These are phyloP conservation scores for Tipula vernalis DNA, from an alignment of 2,888 invertebrate genomes.

Conservation along the genomic window DNA sequence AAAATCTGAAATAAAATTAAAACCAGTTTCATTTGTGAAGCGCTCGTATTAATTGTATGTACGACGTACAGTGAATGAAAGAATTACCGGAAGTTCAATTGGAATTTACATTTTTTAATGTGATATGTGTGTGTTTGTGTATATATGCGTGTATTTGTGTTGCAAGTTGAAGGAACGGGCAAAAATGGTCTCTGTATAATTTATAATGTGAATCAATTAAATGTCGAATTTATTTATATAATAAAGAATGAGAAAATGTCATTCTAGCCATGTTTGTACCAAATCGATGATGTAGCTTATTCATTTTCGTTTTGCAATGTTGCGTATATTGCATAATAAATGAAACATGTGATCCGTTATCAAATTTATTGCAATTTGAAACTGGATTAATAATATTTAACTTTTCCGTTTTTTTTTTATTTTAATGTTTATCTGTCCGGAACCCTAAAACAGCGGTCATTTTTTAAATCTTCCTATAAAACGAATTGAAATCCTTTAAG, in stretches of 20 bases:
- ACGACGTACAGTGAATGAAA: neutral
- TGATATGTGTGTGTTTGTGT: neutral
- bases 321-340: neutral
- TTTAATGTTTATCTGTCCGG: neutral
- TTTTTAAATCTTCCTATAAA: too few species aligned
- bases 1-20: neutral
- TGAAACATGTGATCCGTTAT: neutral
- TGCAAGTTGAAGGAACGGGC: neutral
- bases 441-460: too few species aligned
- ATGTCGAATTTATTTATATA: neutral
- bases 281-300: neutral
- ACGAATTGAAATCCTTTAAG: too few species aligned
- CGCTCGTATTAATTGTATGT: neutral
- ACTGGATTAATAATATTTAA: neutral
- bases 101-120: neutral
- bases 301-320: neutral
- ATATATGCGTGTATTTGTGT: neutral
- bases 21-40: neutral
- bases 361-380: neutral
- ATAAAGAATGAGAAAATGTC: neutral
- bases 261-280: neutral
- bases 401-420: neutral
- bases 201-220: neutral
- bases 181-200: neutral
- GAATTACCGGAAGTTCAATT: neutral